phyloP scores from a whole-genome alignment of 2,113 vertebrate genomes.

The Bostrychus sinensis region DNA sequence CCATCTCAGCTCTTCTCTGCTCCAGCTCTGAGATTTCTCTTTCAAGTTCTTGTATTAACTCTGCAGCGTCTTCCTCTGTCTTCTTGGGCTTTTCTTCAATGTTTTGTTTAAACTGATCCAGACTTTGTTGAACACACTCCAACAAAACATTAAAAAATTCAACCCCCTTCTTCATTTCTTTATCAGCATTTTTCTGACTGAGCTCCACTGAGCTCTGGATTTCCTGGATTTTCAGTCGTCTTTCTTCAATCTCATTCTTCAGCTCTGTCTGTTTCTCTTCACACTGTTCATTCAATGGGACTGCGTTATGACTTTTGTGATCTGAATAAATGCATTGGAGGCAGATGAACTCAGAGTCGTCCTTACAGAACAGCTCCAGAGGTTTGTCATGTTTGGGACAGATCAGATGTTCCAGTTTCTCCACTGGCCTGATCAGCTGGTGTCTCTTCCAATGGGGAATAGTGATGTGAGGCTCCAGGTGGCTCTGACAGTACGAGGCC shows the following conservation, averaged over 20 bases:
- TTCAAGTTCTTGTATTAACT: neutral
- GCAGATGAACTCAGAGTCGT: neutral
- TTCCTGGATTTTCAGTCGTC: neutral
- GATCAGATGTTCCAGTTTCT: neutral
- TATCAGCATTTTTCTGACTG: slow-evolving; percentile 4
- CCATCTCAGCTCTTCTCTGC: neutral
- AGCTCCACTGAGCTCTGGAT: neutral
- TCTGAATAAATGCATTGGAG: neutral
- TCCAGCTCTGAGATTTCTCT: neutral
- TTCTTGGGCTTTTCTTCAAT: neutral
- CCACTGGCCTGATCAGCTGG: neutral
- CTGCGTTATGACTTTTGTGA: neutral
- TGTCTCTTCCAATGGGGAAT: neutral
- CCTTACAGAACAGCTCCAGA: neutral
- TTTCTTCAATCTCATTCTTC: neutral
- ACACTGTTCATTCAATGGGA: neutral
- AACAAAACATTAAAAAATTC: neutral
- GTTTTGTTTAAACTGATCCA: neutral
- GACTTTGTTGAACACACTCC: neutral
- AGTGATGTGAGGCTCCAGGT: slow-evolving; percentile 1
- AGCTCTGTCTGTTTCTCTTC: neutral
- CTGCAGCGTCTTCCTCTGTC: neutral
- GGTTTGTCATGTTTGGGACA: neutral
- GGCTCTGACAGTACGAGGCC: neutral
- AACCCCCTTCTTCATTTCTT: neutral